A percentile compares a stretch with the other conserved stretches of the same genome.
These are phyloP conservation scores for Sparidentex hasta DNA, from an alignment of 2,797 vertebrate species.

Conservation along the genomic window DNA sequence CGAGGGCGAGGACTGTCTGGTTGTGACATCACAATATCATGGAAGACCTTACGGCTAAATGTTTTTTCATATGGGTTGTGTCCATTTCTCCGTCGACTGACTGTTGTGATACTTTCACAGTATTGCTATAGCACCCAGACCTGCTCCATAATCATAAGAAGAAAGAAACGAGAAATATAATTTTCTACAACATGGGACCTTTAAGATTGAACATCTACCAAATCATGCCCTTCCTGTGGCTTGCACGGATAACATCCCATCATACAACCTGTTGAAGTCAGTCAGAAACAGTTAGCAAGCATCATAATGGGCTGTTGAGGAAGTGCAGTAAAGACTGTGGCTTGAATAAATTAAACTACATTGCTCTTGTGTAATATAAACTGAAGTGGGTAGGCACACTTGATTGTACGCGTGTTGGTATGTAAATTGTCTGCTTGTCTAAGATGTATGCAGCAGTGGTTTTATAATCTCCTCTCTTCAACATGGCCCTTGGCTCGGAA, in stretches of 20 bases:
- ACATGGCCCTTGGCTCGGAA: constrained; percentile 35
- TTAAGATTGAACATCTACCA: not conserved
- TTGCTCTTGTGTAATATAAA: not conserved
- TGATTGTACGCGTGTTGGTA: not conserved
- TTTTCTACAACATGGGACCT: too few species aligned
- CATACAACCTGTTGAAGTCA: not conserved
- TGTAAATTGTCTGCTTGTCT: constrained; percentile 26
- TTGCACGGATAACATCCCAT: not conserved
- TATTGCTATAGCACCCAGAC: too few species aligned
- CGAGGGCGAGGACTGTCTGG: too few species aligned
- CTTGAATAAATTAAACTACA: not conserved
- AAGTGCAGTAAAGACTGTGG: constrained; percentile 7
- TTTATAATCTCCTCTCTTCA: constrained; percentile 37
- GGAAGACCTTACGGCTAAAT: too few species aligned
- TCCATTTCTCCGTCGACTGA: too few species aligned
- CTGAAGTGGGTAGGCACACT: not conserved
- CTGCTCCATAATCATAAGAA: too few species aligned
- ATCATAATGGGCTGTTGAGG: not conserved
- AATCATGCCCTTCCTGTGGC: not conserved
- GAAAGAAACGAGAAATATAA: too few species aligned
- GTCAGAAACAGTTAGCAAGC: not conserved
- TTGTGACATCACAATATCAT: too few species aligned
- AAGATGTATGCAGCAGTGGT: constrained; percentile 6
- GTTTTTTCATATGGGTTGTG: too few species aligned
- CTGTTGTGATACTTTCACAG: too few species aligned